Evolutionary conservation across 2,797 vertebrate genomes (phyloP).

Genomic region (Nannoperca obscura): DNA sequence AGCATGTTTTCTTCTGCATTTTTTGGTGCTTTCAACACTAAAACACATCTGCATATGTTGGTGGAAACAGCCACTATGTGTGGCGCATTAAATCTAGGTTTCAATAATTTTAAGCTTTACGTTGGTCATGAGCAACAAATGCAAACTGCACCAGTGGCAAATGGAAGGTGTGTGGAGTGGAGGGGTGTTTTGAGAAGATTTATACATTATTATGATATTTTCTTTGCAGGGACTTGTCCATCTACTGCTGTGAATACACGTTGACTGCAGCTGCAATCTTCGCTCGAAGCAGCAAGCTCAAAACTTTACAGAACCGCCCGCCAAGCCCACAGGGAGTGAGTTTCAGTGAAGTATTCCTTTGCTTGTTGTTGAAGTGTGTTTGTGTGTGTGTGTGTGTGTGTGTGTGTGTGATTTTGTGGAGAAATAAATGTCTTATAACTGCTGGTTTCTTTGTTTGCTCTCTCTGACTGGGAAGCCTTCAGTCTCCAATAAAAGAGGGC

Average conservation of each 20-base stretch:
- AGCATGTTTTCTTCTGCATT: neutral
- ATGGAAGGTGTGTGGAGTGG: neutral
- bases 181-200: neutral
- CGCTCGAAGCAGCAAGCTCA: neutral
- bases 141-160: neutral
- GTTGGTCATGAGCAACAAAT: too few species aligned
- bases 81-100: neutral
- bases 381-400: neutral
- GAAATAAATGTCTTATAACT: neutral
- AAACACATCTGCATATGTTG: too few species aligned
- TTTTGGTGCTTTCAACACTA: neutral
- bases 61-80: neutral
- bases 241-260: neutral
- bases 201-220: neutral
- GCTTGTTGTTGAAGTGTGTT: neutral
- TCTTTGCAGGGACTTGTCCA: neutral
- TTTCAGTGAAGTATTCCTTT: neutral
- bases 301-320: slow-evolving; percentile 8
- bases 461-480: neutral
- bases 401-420: too few species aligned
- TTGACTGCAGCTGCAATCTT: neutral
- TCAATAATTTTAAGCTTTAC: neutral
- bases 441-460: slow-evolving; percentile 39
- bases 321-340: neutral
- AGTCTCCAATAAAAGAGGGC: slow-evolving; percentile 14